Percentiles rank a stretch among this genome's conserved stretches.
Evolutionary conservation across 2,888 invertebrate species (phyloP).

Genomic region (Anorthoa munda): DNA sequence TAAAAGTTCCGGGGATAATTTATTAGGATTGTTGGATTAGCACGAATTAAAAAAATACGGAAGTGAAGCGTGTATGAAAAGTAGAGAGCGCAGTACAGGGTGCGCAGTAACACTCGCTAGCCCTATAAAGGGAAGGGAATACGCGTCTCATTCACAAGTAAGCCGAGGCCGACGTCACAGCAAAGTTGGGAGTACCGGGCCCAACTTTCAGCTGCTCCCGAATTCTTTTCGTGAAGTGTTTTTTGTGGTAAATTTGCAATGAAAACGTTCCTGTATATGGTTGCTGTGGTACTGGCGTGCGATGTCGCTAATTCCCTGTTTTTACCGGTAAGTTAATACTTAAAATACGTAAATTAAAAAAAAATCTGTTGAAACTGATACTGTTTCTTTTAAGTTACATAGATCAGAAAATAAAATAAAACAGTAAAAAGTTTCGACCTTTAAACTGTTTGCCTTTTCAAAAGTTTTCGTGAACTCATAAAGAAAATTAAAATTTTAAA

Average conservation of each 20-base stretch:
- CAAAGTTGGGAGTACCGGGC: conserved; percentile 69
- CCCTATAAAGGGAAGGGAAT: conserved; percentile 85
- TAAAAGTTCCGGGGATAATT: conserved; percentile 17
- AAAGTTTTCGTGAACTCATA: not conserved
- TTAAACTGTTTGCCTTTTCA: not conserved
- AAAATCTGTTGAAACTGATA: not conserved
- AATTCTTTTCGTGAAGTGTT: conserved; percentile 76
- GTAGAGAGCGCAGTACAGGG: conserved; percentile 81
- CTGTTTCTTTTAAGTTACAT: not conserved
- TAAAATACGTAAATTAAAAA: not conserved
- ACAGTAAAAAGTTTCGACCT: not conserved
- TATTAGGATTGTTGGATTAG: conserved; percentile 58
- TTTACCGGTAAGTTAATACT: conserved; percentile 82
- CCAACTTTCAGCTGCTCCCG: conserved; percentile 74
- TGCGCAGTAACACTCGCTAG: conserved; percentile 84
- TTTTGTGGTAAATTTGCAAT: conserved; percentile 74
- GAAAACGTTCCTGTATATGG: conserved; percentile 80
- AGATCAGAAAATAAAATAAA: not conserved
- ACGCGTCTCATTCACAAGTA: conserved; percentile 86
- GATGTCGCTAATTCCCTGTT: conserved; percentile 80
- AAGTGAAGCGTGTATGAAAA: conserved; percentile 67
- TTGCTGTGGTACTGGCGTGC: conserved; percentile 78
- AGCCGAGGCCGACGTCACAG: conserved; percentile 78
- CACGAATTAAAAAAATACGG: conserved; percentile 52
- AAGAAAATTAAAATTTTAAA: not conserved